phyloP scores from a whole-genome alignment of 2,113 vertebrate genomes.

The Opisthocomus hoazin region DNA sequence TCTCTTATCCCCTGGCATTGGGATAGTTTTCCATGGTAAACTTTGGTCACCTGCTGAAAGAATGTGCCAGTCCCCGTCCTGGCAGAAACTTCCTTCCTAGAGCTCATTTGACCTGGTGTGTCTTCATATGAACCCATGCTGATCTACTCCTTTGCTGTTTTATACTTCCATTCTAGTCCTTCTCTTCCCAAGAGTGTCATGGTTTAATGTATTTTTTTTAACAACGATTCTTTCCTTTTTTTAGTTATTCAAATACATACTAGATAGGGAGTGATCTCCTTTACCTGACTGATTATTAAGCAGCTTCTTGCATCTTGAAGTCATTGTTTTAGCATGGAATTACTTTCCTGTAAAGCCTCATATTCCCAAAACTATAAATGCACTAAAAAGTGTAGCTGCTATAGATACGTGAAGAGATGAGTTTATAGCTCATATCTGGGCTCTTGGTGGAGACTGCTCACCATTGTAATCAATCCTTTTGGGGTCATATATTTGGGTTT shows the following conservation, averaged over 20 bases:
- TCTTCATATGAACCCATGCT: neutral
- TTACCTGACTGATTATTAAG: neutral
- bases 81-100: neutral
- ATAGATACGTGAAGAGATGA: neutral
- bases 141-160: neutral
- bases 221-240: neutral
- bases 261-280: neutral
- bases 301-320: neutral
- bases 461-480: neutral
- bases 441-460: neutral
- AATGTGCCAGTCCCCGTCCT: neutral
- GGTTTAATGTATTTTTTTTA: neutral
- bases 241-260: neutral
- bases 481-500: neutral
- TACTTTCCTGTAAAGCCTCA: neutral
- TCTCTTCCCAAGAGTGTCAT: accelerated
- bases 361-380: neutral
- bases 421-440: neutral
- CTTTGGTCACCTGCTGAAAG: neutral
- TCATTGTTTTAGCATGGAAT: neutral
- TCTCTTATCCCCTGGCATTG: neutral
- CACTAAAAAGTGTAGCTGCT: neutral
- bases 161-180: neutral
- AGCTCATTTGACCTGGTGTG: neutral
- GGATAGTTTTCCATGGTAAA: neutral